Base-by-base conservation (phyloP, 2,888 invertebrate species). In the Cryptophagus acutangulus region DNA sequence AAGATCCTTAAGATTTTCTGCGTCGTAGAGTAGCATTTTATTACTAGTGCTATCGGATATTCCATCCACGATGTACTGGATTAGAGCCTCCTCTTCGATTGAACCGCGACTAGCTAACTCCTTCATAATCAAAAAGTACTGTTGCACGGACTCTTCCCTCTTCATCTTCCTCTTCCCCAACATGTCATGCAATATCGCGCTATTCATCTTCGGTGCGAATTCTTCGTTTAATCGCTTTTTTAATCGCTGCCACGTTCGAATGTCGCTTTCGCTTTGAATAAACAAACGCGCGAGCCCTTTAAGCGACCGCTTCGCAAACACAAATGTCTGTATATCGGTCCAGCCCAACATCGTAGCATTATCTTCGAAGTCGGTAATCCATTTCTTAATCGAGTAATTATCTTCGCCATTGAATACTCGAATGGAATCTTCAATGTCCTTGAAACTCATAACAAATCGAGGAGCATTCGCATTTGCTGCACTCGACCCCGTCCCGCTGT, bases 21-120 rank as follows among this genome's bases (percentile, higher is more conserved):
- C 51, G 8, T 50, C 54, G 33, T 56, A 58, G 5, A 58, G 36
- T 14, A 53, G 33, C 2, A 48, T 39, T 44, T 57, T 54, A 30
- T 54, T 48, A 13, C 31, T 13, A 12, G 36, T 16, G 13, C 50
- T 46, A 36, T 59, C 59, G 2, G 38, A 38, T 15, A 69, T 62
- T 1, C 63, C 66, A 43, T 69, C 65, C 2, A 68, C 64, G 0
- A 67, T 55, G 43, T 66, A 69, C 33, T 65, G 62, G 3, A 65
- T 66, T 2, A 66, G 28, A 2, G 54, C 55, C 34, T 46, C 59
- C 16, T 56, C 54, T 48, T 67, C 65, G 16, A 67, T 47, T 2
- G 47, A 47, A 1, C 54, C 65, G 31, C 62, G 56, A 3, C 55
- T 47, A 12, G 61, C 66, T n/a, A 66, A 42, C 46, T 69, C 65